These are phyloP conservation scores for Thaumetopoea pityocampa DNA, from an alignment of 1,140 invertebrate species.

Conservation along the genomic window DNA sequence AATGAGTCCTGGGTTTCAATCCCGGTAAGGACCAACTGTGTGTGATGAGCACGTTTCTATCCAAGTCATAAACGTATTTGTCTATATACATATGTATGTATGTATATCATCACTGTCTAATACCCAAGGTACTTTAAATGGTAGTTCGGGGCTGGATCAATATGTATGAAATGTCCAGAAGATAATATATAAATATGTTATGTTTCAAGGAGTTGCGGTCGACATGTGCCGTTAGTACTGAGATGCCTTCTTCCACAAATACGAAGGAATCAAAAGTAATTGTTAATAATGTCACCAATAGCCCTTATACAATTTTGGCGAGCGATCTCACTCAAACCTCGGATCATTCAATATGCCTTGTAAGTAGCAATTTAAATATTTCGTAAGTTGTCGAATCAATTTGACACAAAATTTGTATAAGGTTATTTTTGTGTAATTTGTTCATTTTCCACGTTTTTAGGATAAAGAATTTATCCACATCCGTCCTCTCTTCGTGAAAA, in stretches of 20 bases:
- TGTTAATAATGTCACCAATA: not conserved
- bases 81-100: too few species aligned
- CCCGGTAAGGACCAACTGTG: too few species aligned
- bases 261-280: slow-evolving; percentile 1
- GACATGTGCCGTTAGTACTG: not conserved
- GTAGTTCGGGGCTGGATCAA: too few species aligned
- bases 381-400: slow-evolving; percentile 2
- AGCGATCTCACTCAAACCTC: slow-evolving; percentile 37
- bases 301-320: not conserved
- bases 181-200: too few species aligned
- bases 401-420: too few species aligned
- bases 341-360: slow-evolving; percentile 35
- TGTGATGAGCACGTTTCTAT: too few species aligned
- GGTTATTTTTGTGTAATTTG: not conserved
- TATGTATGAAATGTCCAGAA: too few species aligned
- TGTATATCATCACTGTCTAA: too few species aligned
- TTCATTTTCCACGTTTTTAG: slow-evolving; percentile 12
- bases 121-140: too few species aligned
- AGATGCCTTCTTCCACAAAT: not conserved
- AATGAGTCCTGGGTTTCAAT: too few species aligned
- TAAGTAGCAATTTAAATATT: slow-evolving; percentile 20
- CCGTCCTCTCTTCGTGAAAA: slow-evolving; percentile 37
- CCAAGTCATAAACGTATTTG: too few species aligned
- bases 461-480: slow-evolving; percentile 4
- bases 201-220: too few species aligned